Conservation (phyloP, 2,888 invertebrate genomes). For the Asteroscopus sphinx region DNA sequence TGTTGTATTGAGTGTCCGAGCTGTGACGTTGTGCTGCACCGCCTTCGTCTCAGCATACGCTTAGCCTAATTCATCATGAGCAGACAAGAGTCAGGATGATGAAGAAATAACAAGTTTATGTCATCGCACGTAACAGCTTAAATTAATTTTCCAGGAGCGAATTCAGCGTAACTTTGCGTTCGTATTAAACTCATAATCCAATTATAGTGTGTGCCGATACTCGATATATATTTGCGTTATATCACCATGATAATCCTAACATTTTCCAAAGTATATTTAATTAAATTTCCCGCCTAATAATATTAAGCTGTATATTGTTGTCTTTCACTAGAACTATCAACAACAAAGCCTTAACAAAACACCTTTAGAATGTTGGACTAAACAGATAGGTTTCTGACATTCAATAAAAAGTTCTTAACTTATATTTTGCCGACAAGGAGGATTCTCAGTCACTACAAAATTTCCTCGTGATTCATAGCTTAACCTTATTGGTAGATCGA, state of each 20-base stretch:
- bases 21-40: too few relatives aligned
- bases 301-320: too few relatives aligned
- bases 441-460: background rate
- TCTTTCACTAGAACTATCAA: too few relatives aligned
- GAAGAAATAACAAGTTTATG: slow-evolving; percentile 21
- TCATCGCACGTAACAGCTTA: slow-evolving; percentile 23
- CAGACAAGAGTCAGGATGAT: background rate
- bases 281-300: too few relatives aligned
- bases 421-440: background rate
- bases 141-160: slow-evolving; percentile 32
- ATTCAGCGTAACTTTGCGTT: slow-evolving; percentile 47
- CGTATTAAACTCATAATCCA: slow-evolving; percentile 56
- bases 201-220: slow-evolving; percentile 42
- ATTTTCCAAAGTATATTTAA: too few relatives aligned
- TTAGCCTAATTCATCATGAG: slow-evolving; percentile 1
- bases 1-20: too few relatives aligned
- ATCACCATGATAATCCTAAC: too few relatives aligned
- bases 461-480: background rate
- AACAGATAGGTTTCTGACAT: background rate
- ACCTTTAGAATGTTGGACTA: too few relatives aligned
- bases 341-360: too few relatives aligned
- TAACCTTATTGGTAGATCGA: background rate
- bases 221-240: slow-evolving; percentile 1
- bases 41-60: too few relatives aligned
- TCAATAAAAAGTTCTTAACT: background rate